These are phyloP conservation scores for Andrena dorsata DNA, from an alignment of 2,888 invertebrate genomes.

Conservation along the genomic window DNA sequence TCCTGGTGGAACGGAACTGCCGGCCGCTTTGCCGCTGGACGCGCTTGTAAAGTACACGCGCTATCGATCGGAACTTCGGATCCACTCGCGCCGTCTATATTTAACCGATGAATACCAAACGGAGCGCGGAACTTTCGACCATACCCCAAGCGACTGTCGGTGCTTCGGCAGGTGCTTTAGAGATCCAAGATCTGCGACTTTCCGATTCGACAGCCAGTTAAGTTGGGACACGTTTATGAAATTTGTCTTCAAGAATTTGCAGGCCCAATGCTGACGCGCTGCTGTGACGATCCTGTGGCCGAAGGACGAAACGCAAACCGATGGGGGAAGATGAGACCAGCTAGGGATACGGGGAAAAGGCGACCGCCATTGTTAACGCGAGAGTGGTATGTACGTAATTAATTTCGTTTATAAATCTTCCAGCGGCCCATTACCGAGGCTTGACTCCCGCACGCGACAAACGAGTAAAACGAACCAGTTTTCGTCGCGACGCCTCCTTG, in stretches of 20 bases:
- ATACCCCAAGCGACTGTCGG: no score
- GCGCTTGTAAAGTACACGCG: no score
- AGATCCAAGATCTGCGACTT: no score
- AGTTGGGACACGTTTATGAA: no score
- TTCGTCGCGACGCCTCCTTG: conserved; percentile 62
- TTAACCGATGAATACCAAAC: no score
- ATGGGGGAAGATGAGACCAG: conserved; percentile 25
- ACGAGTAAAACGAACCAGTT: conserved; percentile 68
- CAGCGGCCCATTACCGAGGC: conserved; percentile 59
- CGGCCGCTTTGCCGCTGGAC: neutral
- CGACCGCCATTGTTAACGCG: conserved; percentile 60
- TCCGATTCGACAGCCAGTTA: no score
- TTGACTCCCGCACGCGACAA: conserved; percentile 51
- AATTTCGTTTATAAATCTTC: conserved; percentile 73
- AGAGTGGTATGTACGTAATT: conserved; percentile 65
- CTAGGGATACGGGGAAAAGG: conserved; percentile 5
- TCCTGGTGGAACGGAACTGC: neutral
- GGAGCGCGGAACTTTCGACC: no score
- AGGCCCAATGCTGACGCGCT: neutral
- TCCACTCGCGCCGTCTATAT: no score
- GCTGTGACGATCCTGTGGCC: conserved; percentile 16
- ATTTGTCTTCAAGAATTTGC: no score
- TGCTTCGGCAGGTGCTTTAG: no score
- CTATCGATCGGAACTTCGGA: no score
- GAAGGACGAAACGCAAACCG: conserved; percentile 20